Percentiles rank a stretch among this genome's conserved stretches.
These are phyloP conservation scores for Heteronetta atricapilla DNA, from an alignment of 2,113 vertebrate genomes.

Conservation along the genomic window DNA sequence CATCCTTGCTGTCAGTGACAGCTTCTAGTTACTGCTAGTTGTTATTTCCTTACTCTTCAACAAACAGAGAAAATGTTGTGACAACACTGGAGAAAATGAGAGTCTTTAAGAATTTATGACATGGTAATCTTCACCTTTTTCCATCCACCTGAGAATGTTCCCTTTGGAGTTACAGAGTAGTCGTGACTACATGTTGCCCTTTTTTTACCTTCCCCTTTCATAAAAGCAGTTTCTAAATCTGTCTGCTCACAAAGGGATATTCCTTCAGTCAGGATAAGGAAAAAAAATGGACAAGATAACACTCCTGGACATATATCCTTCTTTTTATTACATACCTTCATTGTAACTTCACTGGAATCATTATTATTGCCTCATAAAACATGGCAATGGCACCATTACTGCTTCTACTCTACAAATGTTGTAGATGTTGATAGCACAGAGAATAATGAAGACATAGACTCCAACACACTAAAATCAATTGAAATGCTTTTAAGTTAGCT, in stretches of 20 bases:
- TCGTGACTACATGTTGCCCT: neutral
- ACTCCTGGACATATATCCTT: constrained; percentile 28
- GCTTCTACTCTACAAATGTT: neutral
- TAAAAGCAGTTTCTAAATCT: neutral
- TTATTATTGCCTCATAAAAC: constrained; percentile 60
- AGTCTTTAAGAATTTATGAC: constrained; percentile 12
- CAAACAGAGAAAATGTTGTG: constrained; percentile 1
- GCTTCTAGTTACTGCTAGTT: constrained; percentile 24
- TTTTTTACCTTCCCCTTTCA: neutral
- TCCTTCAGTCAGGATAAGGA: neutral
- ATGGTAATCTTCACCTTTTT: constrained; percentile 18
- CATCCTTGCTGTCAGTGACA: neutral
- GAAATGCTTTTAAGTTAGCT: constrained; percentile 10
- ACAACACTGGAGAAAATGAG: neutral
- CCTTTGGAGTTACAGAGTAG: neutral
- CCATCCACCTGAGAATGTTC: neutral
- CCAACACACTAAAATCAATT: constrained; percentile 12
- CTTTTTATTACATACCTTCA: constrained; percentile 33
- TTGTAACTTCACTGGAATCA: constrained; percentile 45
- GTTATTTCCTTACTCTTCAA: constrained; percentile 37
- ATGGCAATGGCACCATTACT: neutral
- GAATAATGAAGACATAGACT: constrained; percentile 18
- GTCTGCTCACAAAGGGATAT: neutral
- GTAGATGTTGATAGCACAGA: neutral
- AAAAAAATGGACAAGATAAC: constrained; percentile 42